phyloP scores from a whole-genome alignment of 2,888 invertebrate genomes.

The Chymomyza caudatula region DNA sequence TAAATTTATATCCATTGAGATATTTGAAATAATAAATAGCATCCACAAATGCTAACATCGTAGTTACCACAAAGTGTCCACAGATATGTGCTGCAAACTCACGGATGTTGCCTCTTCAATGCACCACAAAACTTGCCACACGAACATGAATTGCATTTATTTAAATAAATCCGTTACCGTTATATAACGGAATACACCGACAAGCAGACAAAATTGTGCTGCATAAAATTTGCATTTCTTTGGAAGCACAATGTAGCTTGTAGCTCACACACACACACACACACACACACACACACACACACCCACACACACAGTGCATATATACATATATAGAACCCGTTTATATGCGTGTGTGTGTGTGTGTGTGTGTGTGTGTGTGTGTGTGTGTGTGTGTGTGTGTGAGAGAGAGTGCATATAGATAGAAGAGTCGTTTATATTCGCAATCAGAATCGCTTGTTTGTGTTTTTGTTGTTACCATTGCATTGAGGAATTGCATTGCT shows the following conservation, averaged over 20 bases:
- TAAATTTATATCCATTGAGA: not conserved
- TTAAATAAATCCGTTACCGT: not conserved
- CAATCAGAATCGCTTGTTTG: not conserved
- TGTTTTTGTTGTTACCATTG: not conserved
- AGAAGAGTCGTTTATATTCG: not conserved
- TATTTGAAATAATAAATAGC: not conserved
- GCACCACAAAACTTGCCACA: not conserved
- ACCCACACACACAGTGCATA: no score
- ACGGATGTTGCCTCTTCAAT: not conserved
- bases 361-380: no score
- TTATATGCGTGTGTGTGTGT: no score
- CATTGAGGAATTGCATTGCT: not conserved
- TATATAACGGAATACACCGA: not conserved
- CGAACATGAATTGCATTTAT: not conserved
- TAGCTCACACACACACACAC: not conserved
- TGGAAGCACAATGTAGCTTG: not conserved
- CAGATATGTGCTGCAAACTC: not conserved
- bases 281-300: not conserved
- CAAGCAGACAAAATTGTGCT: not conserved
- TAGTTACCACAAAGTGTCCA: not conserved
- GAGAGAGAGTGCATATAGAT: no score
- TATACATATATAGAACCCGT: not conserved
- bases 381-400: no score
- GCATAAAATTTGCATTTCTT: not conserved
- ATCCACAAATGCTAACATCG: not conserved